Evolutionary conservation across 2,797 vertebrate species (phyloP).

Genomic region (Dendrocincla tyrannina): DNA sequence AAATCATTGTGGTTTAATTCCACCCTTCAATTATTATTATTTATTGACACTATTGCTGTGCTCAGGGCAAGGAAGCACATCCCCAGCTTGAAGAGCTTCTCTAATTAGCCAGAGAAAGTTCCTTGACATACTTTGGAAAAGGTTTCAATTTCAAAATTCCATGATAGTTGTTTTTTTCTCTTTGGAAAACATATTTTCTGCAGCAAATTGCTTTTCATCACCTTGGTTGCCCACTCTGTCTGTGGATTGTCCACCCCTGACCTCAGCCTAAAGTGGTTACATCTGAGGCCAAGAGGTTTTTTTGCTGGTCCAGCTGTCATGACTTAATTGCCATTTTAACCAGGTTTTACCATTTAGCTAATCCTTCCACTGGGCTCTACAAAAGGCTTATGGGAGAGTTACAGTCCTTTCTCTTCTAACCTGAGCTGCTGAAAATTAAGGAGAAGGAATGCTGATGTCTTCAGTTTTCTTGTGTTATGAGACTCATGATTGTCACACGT

Average conservation of each 20-base stretch:
- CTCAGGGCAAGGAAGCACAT: neutral
- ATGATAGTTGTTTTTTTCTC: rapidly evolving
- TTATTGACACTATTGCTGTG: neutral
- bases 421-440: neutral
- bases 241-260: neutral
- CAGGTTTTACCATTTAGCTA: neutral
- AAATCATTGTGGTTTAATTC: neutral
- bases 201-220: neutral
- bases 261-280: neutral
- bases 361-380: neutral
- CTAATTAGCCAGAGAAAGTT: slow-evolving; percentile 7
- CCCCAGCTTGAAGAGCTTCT: neutral
- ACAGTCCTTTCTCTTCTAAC: rapidly evolving
- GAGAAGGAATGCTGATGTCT: rapidly evolving
- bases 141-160: neutral
- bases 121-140: neutral
- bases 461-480: neutral
- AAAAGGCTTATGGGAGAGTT: neutral
- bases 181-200: neutral
- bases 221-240: neutral
- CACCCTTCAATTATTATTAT: slow-evolving; percentile 27
- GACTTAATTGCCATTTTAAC: neutral
- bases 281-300: neutral
- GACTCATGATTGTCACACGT: rapidly evolving
- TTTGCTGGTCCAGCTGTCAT: neutral